Conservation (phyloP, 2,797 vertebrate species). For the Chiloscyllium punctatum region DNA sequence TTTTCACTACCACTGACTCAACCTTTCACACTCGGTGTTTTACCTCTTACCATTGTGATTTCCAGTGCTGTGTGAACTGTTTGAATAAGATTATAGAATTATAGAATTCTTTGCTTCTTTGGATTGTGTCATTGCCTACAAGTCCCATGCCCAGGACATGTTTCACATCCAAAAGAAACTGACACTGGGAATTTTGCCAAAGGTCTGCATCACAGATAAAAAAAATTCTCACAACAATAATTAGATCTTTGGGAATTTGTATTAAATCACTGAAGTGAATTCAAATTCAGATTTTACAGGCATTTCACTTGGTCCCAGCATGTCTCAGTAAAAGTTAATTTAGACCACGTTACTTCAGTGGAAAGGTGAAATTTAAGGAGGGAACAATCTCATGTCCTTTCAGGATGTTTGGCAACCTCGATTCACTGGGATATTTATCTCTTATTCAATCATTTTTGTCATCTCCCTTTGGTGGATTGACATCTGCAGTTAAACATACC, state of each 20-base stretch:
- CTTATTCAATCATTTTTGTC: neutral
- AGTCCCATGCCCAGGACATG: neutral
- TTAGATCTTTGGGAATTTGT: neutral
- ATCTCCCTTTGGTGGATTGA: neutral
- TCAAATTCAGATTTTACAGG: neutral
- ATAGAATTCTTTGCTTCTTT: slow-evolving; percentile 8
- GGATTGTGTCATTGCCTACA: neutral
- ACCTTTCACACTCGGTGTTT: neutral
- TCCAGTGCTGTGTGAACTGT: too few species aligned
- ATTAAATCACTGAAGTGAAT: neutral
- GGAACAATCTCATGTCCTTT: neutral
- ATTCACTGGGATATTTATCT: neutral
- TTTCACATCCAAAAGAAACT: neutral
- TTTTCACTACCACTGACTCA: neutral
- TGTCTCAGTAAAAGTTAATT: neutral
- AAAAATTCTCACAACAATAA: neutral
- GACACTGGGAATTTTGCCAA: neutral
- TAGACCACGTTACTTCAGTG: neutral
- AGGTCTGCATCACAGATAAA: neutral
- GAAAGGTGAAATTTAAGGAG: neutral
- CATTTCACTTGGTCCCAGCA: too few species aligned
- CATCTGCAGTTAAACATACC: neutral
- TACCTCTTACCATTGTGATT: neutral
- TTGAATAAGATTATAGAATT: neutral
- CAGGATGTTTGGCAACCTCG: neutral